Base-by-base conservation (phyloP, 2,113 vertebrate species). In the Hyla sarda region DNA sequence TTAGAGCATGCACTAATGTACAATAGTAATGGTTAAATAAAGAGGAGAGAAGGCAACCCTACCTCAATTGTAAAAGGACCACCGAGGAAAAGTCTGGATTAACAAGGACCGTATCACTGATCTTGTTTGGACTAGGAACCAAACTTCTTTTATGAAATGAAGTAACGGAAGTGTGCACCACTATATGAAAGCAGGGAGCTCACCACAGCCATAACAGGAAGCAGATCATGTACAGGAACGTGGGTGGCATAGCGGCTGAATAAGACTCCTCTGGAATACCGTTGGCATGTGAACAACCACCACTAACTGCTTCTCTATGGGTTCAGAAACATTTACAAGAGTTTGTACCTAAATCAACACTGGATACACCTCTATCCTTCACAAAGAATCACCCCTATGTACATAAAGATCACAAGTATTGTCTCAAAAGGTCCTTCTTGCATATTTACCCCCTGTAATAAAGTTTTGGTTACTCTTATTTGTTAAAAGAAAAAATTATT, bases 181-280 rank as follows among this genome's bases (percentile, higher is more conserved):
- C 48, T 17, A 72, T 74, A 32, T 74, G 50, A 58, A 74, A 56
- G 69, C 19, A 34, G 72, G 19, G 54, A 30, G 72, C 82, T 75
- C 71, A 84, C 62, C 62, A 84, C 71, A 84, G 34, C 41, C 32
- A 84, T 65, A 84, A 84, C 72, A 76, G 82, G 82, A 84, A 84
- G 71, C 56, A 76, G 25, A 76, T 76, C 30, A 60, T 62, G 71
- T 30, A 83, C 7, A 58, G 54, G 77, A 50, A 84, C 25, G 83
- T 76, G 83, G 72, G 83, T 84, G 83, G 72, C 45, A 76, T 11
- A 84, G 74, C 48, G 71, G 52, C 72, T 19, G 48, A 34, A 58
- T 21, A 25, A 5, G n/a, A 48, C 72, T 47, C 52, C 41, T 76
- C 34, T 32, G 41, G 75, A 65, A 48, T 16, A 41, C 25, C 10